phyloP scores from a whole-genome alignment of 1,140 invertebrate genomes.

The Metopolophium dirhodum region DNA sequence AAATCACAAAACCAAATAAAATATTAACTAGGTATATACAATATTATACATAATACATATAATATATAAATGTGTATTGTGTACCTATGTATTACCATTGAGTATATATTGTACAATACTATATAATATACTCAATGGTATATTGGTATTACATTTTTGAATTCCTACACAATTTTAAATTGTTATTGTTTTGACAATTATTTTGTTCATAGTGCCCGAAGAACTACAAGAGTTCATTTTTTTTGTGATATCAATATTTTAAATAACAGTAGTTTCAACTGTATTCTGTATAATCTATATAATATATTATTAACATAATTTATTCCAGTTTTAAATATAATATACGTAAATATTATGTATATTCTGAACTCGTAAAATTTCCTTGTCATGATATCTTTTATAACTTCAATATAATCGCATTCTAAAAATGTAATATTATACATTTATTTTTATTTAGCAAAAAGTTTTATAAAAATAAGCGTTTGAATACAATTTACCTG shows the following conservation, averaged over 20 bases:
- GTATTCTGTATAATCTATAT: background rate
- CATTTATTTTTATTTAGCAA: background rate
- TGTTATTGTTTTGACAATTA: too few relatives aligned
- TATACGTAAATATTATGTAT: background rate
- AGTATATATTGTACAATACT: too few relatives aligned
- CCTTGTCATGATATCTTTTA: background rate
- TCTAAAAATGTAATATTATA: background rate
- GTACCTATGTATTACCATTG: too few relatives aligned
- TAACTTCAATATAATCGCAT: background rate
- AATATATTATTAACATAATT: background rate
- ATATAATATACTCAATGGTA: too few relatives aligned
- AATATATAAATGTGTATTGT: too few relatives aligned
- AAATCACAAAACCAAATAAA: too few relatives aligned
- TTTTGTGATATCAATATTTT: background rate
- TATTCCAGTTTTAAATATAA: background rate
- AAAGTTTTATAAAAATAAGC: background rate
- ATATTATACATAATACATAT: too few relatives aligned
- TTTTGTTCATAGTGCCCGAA: too few relatives aligned
- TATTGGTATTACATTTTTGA: too few relatives aligned
- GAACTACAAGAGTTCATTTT: background rate
- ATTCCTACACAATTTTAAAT: too few relatives aligned
- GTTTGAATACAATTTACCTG: background rate
- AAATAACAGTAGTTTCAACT: background rate
- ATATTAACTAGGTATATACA: too few relatives aligned
- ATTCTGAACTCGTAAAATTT: background rate